phyloP scores from a whole-genome alignment of 2,797 vertebrate species.

The Sebastes baramenuke region DNA sequence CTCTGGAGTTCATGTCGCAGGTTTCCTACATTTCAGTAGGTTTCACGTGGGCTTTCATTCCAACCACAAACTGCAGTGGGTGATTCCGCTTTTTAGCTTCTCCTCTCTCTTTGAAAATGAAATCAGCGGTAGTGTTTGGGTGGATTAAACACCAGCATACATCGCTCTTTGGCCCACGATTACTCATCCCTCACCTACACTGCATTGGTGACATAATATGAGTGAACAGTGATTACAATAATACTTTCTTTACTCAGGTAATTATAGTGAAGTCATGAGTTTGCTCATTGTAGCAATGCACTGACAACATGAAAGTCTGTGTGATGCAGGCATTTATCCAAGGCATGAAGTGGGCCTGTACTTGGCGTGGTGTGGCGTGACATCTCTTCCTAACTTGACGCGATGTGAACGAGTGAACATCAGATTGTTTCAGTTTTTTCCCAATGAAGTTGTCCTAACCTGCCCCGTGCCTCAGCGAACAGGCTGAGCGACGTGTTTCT shows the following conservation, averaged over 20 bases:
- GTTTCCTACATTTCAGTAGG: not conserved
- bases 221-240: not conserved
- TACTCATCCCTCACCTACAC: slow-evolving; percentile 1
- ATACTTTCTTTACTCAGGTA: not conserved
- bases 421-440: too few species aligned
- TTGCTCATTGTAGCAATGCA: not conserved
- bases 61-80: not conserved
- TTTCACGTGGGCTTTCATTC: not conserved
- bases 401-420: too few species aligned
- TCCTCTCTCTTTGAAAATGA: not conserved
- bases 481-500: too few species aligned
- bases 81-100: not conserved
- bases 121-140: not conserved
- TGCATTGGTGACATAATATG: not conserved
- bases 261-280: not conserved
- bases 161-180: not conserved
- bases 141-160: not conserved
- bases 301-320: not conserved
- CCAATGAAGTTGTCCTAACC: too few species aligned
- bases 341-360: too few species aligned
- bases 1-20: not conserved
- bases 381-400: too few species aligned
- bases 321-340: not conserved
- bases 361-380: too few species aligned
- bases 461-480: rapidly evolving